A percentile compares a stretch with the other conserved stretches of the same genome.
These are phyloP conservation scores for Andrena chrysosceles DNA, from an alignment of 2,888 invertebrate species.

Conservation along the genomic window DNA sequence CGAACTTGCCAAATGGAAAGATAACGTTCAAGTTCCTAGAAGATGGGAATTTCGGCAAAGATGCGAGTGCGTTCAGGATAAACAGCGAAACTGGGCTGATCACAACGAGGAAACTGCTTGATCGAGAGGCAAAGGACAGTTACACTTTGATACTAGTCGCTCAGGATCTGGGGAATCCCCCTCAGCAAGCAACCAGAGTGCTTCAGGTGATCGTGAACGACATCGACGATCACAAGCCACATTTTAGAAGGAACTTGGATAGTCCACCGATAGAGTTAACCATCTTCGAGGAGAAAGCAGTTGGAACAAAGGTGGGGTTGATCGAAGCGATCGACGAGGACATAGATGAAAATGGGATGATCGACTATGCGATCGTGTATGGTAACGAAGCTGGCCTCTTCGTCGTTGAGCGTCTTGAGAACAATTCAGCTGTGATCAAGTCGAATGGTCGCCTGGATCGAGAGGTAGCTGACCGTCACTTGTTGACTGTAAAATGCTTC, in stretches of 20 bases:
- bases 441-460: constrained; percentile 89
- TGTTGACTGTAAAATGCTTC: constrained; percentile 90
- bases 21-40: constrained; percentile 90
- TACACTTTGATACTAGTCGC: constrained; percentile 93
- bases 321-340: constrained; percentile 91
- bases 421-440: constrained; percentile 88
- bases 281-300: constrained; percentile 89
- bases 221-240: constrained; percentile 92
- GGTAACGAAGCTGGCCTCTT: constrained; percentile 90
- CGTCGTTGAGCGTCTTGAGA: constrained; percentile 87
- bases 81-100: constrained; percentile 89
- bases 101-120: constrained; percentile 89
- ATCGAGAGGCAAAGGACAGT: constrained; percentile 90
- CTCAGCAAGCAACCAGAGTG: constrained; percentile 90
- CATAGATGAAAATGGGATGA: constrained; percentile 90
- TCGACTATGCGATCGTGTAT: constrained; percentile 90
- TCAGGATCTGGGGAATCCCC: constrained; percentile 91
- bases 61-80: constrained; percentile 80
- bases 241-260: constrained; percentile 89
- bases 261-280: constrained; percentile 87
- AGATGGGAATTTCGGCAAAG: constrained; percentile 86
- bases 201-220: constrained; percentile 90
- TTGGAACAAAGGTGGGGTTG: constrained; percentile 89
- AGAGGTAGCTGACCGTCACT: constrained; percentile 87
- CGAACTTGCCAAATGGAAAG: constrained; percentile 90